These are phyloP conservation scores for Heliothis peltigera DNA, from an alignment of 2,888 invertebrate species.

Conservation along the genomic window DNA sequence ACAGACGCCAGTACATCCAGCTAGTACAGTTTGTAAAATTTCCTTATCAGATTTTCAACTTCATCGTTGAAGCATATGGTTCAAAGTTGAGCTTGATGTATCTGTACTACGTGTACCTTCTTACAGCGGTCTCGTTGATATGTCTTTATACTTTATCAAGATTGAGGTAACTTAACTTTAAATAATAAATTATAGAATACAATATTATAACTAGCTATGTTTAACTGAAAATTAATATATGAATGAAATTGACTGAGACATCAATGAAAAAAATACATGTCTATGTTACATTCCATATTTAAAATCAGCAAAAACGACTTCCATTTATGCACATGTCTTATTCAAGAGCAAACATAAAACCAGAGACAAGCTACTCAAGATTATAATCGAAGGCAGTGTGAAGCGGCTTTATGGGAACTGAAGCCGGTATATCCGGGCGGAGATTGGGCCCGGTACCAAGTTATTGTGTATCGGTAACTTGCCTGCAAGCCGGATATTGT, in stretches of 20 bases:
- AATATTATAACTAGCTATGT: too few species aligned
- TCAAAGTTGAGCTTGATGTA: too few species aligned
- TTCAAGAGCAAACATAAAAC: conserved; percentile 23
- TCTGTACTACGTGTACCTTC: not conserved
- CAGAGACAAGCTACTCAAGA: conserved; percentile 48
- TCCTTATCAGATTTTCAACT: too few species aligned
- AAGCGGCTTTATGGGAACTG: conserved; percentile 48
- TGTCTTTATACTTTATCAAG: not conserved
- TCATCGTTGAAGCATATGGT: too few species aligned
- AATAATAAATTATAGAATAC: too few species aligned
- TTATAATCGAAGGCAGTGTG: conserved; percentile 52
- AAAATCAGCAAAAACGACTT: not conserved
- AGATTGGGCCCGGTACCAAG: conserved; percentile 65
- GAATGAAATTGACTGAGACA: too few species aligned
- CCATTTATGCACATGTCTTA: conserved; percentile 10
- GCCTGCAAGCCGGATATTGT: conserved; percentile 61
- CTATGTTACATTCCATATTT: not conserved
- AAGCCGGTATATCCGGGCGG: conserved; percentile 62
- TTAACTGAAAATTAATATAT: too few species aligned
- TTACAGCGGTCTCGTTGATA: not conserved
- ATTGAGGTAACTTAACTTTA: too few species aligned
- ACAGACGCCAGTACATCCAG: too few species aligned
- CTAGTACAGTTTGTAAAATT: too few species aligned
- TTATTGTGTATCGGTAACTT: conserved; percentile 65
- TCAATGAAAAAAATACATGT: not conserved